Evolutionary conservation across 23 tunicate genomes (phyloP).

Genomic region (Botrylloides violaceus): DNA sequence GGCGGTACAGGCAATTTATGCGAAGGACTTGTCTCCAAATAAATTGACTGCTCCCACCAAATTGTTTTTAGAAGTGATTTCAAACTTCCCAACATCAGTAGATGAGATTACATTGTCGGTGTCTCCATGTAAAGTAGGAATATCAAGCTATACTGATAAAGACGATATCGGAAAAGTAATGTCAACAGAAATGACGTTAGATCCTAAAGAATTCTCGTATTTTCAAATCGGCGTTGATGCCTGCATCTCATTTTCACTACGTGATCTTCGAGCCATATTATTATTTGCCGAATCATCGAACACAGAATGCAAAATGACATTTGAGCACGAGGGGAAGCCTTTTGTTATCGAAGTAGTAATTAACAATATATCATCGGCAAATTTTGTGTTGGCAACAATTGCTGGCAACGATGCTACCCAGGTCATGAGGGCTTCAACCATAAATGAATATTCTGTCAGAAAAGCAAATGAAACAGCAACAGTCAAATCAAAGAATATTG

Average conservation of each 20-base stretch:
- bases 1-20: constrained; percentile 68
- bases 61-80: constrained; percentile 39
- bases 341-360: constrained; percentile 37
- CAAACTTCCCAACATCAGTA: constrained; percentile 37
- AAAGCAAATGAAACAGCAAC: background rate
- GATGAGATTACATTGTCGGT: constrained; percentile 68
- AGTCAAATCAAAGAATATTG: background rate
- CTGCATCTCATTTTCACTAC: constrained; percentile 64
- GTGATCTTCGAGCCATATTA: constrained; percentile 61
- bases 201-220: constrained; percentile 74
- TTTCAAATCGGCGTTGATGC: constrained; percentile 86
- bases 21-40: constrained; percentile 78
- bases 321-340: constrained; percentile 79
- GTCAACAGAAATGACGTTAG: constrained; percentile 63
- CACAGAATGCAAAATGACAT: constrained; percentile 34
- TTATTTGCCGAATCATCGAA: constrained; percentile 51
- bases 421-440: background rate
- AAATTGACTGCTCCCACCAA: constrained; percentile 56
- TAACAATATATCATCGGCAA: constrained; percentile 37
- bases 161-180: constrained; percentile 34
- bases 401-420: constrained; percentile 25
- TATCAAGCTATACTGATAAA: constrained; percentile 40
- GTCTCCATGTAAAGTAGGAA: constrained; percentile 44
- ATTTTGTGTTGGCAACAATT: constrained; percentile 77
- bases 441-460: background rate